Evolutionary conservation across 2,113 vertebrate genomes (phyloP), one percentile per base, ranked within the genome.

Genomic region (Solea solea): DNA sequence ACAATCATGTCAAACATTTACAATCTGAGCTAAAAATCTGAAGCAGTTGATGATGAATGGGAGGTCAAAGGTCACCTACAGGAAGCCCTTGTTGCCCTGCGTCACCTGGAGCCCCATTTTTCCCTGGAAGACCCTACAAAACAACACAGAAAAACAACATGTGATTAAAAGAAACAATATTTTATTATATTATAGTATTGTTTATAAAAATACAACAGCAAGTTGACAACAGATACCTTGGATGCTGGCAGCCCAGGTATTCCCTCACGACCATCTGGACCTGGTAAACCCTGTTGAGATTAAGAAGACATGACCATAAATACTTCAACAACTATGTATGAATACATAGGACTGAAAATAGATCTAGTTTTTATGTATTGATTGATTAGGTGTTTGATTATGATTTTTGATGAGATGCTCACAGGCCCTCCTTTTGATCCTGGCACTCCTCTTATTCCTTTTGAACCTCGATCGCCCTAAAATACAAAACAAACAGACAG

Each of bases 201-300:
- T 12, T 48, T 12, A 39, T 48, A 7, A 16, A 16, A 53, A 28
- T 14, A 1, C 0, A 46, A 40, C 7, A 50, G 0, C 3, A 0
- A 21, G 4, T 0, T 1, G 7, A 3, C 3, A 8, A 3, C 3
- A 8, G 55, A 51, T 93, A 98, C 98, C 94, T 96, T 97, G 74
- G 93, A 80, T 50, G 91, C 96, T 0, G 97, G 98, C 81, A 99
- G 95, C 56, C 96, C 97, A 64, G 97, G 97, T 25, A 99, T 99
- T 60, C 97, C 98, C 28, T 98, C 97, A 41, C 94, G 94, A 16
- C 93, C 96, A 69, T 98, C 95, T 0, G 97, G 93, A 78, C 95
- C 97, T 16, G 95, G 87, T 74, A 98, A 93, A n/a, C 98, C 97
- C 98, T 99, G 72, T 44, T 40, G 7, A 54, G 4, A 40, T 52